Percentiles rank a stretch among this genome's conserved stretches.
These are phyloP conservation scores for Coregonus sp. DNA, from an alignment of 2,797 vertebrate species.

Conservation along the genomic window DNA sequence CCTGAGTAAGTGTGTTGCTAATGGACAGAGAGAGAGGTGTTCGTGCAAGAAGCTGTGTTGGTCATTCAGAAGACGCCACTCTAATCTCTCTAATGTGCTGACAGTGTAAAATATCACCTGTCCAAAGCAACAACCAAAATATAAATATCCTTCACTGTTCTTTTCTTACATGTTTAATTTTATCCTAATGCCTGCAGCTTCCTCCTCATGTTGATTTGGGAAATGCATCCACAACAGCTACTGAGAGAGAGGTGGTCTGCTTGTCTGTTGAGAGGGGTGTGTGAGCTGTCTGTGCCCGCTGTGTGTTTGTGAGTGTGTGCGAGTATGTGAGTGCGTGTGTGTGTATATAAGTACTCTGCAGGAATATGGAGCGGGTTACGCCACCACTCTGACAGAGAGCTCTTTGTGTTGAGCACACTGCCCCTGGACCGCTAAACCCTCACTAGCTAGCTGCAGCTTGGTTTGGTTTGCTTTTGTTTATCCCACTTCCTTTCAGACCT, in stretches of 20 bases:
- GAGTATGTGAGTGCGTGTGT: conserved; percentile 3
- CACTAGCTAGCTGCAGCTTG: conserved; percentile 45
- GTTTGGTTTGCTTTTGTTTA: conserved; percentile 65
- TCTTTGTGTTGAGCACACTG: conserved; percentile 64
- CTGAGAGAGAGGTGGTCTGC: too few relatives aligned
- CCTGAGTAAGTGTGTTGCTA: not conserved
- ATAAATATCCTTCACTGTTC: not conserved
- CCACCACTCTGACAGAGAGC: conserved; percentile 61
- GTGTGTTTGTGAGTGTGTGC: conserved; percentile 14
- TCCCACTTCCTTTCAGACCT: conserved; percentile 59
- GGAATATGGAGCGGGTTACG: conserved; percentile 69
- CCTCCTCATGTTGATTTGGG: not conserved
- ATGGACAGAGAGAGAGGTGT: too few relatives aligned
- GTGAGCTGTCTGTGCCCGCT: not conserved
- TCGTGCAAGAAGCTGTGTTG: too few relatives aligned
- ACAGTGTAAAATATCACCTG: not conserved
- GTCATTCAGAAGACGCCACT: too few relatives aligned
- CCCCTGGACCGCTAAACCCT: conserved; percentile 49
- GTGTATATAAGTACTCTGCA: conserved; percentile 56
- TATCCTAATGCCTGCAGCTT: not conserved
- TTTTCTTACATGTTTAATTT: not conserved
- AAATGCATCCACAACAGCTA: not conserved
- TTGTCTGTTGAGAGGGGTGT: too few relatives aligned
- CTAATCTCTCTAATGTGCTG: not conserved
- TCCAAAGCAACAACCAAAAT: not conserved